Base-by-base conservation (phyloP, 2,113 vertebrate species). In the Oxygymnocypris stewartii region DNA sequence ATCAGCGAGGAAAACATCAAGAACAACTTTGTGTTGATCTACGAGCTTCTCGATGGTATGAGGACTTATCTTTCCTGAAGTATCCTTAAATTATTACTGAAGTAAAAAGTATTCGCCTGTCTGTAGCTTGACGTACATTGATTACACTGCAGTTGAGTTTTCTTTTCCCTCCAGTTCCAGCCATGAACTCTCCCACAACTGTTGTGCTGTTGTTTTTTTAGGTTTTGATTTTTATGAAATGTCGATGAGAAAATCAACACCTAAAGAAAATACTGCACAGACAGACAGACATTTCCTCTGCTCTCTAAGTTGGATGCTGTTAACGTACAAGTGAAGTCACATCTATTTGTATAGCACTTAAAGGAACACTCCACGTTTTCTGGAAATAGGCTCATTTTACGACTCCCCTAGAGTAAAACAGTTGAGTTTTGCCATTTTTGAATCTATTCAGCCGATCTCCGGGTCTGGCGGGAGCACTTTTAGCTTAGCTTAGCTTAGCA, bases 1-100 rank as follows among this genome's bases (percentile, higher is more conserved):
- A 99, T 99, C 96, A 99, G 98, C 0, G 98, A 99, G 89, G 98
- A 99, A 93, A 99, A 99, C 94, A 99, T 99, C 94, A 99, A 99
- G 94, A 99, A 99, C 95, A 99, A 99, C 95, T 99, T 99, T 20
- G 98, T 99, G 91, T 96, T 99, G 89, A 99, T 99, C 93, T 99
- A 99, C 10, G 98, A 99, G 93, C 95, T 99, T 51, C 94, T 99
- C 91, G 98, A 99, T 47, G 98, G 98, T 99, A 92, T 95, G 94
- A 54, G 20, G 18, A 31, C 8, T 44, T 2, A 0, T 8, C 57
- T 37, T 4, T 79, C 16, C 54, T 28, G 6, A 37, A 67, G 67
- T 18, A 79, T 28, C 4, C 20, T 28, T 25, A 7, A 13, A 9
- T 9, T 42, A 25, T 79, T n/a, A 37, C 12, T 77, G 4, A 10